Conservation (phyloP, 1,140 invertebrate genomes). For the Steinernema feltiae region DNA sequence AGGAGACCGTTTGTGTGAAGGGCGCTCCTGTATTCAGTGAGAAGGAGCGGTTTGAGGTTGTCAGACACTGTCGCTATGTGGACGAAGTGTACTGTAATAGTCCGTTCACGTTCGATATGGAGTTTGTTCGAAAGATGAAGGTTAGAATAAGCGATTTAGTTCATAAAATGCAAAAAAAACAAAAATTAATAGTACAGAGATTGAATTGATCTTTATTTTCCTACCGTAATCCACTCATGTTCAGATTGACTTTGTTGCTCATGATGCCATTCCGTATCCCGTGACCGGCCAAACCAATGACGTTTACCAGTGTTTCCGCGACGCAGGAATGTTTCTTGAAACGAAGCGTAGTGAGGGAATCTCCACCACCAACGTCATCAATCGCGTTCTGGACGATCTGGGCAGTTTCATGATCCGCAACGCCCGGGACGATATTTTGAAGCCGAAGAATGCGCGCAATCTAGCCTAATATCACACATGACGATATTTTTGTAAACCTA, state of each 20-base stretch:
- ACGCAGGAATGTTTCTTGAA: constrained; percentile 62
- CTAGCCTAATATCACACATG: too few relatives aligned
- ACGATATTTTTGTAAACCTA: too few relatives aligned
- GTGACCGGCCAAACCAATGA: not conserved
- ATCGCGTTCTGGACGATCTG: not conserved
- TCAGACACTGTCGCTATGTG: constrained; percentile 96
- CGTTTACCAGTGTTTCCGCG: not conserved
- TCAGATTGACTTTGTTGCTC: constrained; percentile 1
- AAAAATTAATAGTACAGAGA: too few relatives aligned
- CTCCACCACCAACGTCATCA: not conserved
- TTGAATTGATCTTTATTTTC: too few relatives aligned
- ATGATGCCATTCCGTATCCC: not conserved
- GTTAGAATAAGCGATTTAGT: not conserved
- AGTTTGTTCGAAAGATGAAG: not conserved
- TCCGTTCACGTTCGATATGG: constrained; percentile 69
- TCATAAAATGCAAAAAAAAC: not conserved
- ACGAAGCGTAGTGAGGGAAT: not conserved
- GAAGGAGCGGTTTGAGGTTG: constrained; percentile 77
- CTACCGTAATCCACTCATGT: not conserved
- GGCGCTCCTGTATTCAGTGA: constrained; percentile 97
- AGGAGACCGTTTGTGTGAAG: constrained; percentile 76
- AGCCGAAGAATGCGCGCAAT: too few relatives aligned
- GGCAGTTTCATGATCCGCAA: not conserved
- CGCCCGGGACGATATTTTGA: not conserved
- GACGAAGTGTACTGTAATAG: constrained; percentile 92